Percentiles rank a stretch among this genome's conserved stretches.
Evolutionary conservation across 1,140 invertebrate species (phyloP).

Genomic region (Leptonema lineaticorne): DNA sequence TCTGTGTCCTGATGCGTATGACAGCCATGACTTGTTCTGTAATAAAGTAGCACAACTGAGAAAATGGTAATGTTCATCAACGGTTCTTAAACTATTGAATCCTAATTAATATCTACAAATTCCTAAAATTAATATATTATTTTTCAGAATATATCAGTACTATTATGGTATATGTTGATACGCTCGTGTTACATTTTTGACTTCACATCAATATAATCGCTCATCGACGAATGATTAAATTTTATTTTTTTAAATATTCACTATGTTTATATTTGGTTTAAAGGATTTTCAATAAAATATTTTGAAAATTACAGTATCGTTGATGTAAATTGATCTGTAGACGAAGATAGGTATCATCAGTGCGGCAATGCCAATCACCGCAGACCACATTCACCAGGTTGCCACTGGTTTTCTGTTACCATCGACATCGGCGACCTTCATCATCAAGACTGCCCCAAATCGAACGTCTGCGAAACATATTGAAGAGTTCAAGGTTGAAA

Average conservation of each 20-base stretch:
- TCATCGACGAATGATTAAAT: too few species aligned
- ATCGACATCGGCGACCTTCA: constrained; percentile 18
- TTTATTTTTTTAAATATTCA: too few species aligned
- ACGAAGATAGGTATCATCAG: constrained; percentile 17
- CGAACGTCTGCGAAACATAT: not conserved
- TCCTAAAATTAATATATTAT: too few species aligned
- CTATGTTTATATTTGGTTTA: too few species aligned
- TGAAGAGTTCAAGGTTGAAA: constrained; percentile 1
- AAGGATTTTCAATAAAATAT: too few species aligned
- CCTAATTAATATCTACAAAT: not conserved
- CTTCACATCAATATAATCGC: too few species aligned
- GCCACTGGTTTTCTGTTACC: constrained; percentile 36
- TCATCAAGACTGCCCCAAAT: constrained; percentile 11
- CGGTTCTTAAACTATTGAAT: not conserved
- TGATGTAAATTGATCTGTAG: constrained; percentile 27
- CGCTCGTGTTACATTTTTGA: too few species aligned
- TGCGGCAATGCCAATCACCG: constrained; percentile 30
- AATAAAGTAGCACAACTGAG: not conserved
- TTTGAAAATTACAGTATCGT: not conserved
- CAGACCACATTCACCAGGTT: constrained; percentile 27
- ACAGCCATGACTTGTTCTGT: not conserved
- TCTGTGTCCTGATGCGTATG: not conserved
- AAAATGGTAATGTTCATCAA: constrained; percentile 8
- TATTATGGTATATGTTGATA: too few species aligned
- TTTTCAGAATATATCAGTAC: too few species aligned